Evolutionary conservation across 2,113 vertebrate genomes (phyloP).

Genomic region (Oenanthe oenanthe): DNA sequence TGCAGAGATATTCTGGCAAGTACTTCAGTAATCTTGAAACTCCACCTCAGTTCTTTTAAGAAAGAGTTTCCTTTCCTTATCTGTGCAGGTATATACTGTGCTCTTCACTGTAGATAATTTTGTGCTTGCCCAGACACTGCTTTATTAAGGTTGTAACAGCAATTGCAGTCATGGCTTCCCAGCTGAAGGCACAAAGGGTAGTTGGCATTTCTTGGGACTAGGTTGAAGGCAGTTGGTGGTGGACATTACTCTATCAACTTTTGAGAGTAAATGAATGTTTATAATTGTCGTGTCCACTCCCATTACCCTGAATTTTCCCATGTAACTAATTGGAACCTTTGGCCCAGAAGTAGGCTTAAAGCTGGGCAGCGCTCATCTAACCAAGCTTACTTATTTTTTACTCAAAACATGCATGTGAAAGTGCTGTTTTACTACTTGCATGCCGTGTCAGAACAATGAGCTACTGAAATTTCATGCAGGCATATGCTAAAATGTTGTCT

Average conservation of each 20-base stretch:
- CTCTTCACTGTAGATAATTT: background rate
- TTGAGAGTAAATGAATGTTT: background rate
- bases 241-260: background rate
- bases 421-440: conserved; percentile 7
- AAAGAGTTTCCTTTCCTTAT: background rate
- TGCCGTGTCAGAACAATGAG: background rate
- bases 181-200: background rate
- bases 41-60: background rate
- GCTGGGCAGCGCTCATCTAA: background rate
- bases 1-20: background rate
- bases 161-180: background rate
- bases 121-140: background rate
- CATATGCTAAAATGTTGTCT: background rate
- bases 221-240: background rate
- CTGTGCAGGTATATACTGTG: background rate
- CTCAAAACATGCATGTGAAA: background rate
- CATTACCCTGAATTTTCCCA: background rate
- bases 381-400: background rate
- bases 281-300: background rate
- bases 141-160: background rate
- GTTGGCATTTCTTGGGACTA: background rate
- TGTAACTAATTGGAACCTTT: background rate
- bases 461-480: background rate
- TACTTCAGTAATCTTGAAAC: conserved; percentile 22
- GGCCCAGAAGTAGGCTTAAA: background rate